phyloP scores from a whole-genome alignment of 2,888 invertebrate genomes.

The Drosophila subsilvestris region DNA sequence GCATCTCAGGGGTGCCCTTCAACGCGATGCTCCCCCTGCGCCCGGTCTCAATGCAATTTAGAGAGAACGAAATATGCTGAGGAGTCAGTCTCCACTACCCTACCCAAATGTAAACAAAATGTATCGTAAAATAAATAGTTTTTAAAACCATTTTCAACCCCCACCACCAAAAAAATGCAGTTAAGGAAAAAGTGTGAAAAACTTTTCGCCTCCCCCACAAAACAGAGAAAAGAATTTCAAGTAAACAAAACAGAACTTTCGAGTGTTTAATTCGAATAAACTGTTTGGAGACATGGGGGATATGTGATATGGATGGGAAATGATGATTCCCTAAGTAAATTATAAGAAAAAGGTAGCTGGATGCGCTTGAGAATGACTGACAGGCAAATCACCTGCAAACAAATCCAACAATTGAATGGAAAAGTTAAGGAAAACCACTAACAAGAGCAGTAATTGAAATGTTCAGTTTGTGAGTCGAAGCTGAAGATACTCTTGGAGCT shows the following conservation, averaged over 20 bases:
- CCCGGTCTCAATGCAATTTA: slow-evolving; percentile 64
- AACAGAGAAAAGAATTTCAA: slow-evolving; percentile 23
- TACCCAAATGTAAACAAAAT: slow-evolving; percentile 68
- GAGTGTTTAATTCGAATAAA: slow-evolving; percentile 39
- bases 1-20: slow-evolving; percentile 39
- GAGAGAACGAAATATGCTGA: slow-evolving; percentile 55
- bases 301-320: slow-evolving; percentile 25
- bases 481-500: slow-evolving; percentile 17
- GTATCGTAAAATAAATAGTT: slow-evolving; percentile 77
- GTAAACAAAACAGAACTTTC: slow-evolving; percentile 42
- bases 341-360: neutral
- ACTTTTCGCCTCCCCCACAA: slow-evolving; percentile 6
- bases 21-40: slow-evolving; percentile 27
- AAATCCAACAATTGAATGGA: slow-evolving; percentile 46
- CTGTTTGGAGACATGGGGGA: slow-evolving; percentile 58
- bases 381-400: slow-evolving; percentile 55
- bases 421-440: slow-evolving; percentile 60
- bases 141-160: slow-evolving; percentile 61
- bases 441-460: slow-evolving; percentile 14
- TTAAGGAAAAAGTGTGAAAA: slow-evolving; percentile 36
- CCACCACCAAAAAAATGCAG: slow-evolving; percentile 17
- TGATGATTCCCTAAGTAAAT: neutral
- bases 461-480: neutral
- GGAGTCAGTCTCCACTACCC: slow-evolving; percentile 14
- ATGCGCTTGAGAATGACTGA: slow-evolving; percentile 2